A percentile compares a stretch with the other conserved stretches of the same genome.
phyloP scores from a whole-genome alignment of 2,888 invertebrate species.

The Drosophila silvestris region DNA sequence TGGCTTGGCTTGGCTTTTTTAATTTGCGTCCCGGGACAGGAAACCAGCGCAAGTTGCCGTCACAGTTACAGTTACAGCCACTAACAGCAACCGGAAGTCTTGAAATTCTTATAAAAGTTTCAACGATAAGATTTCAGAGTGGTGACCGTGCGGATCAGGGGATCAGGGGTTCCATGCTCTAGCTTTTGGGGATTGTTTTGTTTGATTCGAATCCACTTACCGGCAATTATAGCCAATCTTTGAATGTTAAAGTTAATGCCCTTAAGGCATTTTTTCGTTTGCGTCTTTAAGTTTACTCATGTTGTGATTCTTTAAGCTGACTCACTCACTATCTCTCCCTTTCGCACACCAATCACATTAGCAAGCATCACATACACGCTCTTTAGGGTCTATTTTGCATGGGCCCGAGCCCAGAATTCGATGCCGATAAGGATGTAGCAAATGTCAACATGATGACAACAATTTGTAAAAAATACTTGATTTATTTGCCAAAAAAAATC shows the following conservation, averaged over 20 bases:
- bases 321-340: background rate
- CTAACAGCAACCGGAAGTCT: slow-evolving; percentile 60
- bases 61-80: slow-evolving; percentile 35
- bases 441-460: slow-evolving; percentile 81
- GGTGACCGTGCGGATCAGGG: background rate
- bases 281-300: background rate
- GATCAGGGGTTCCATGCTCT: background rate
- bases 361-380: slow-evolving; percentile 18
- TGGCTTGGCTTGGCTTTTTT: slow-evolving; percentile 24
- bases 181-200: slow-evolving; percentile 9
- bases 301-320: slow-evolving; percentile 10
- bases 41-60: slow-evolving; percentile 41
- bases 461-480: slow-evolving; percentile 81
- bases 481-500: slow-evolving; percentile 65
- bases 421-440: slow-evolving; percentile 73
- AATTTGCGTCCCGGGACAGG: slow-evolving; percentile 55
- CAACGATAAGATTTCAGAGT: slow-evolving; percentile 19
- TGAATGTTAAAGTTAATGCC: background rate
- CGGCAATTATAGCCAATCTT: slow-evolving; percentile 36
- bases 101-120: slow-evolving; percentile 64
- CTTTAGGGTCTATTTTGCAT: slow-evolving; percentile 45
- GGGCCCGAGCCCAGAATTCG: slow-evolving; percentile 33
- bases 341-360: slow-evolving; percentile 51
- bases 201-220: slow-evolving; percentile 39
- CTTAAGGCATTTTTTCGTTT: slow-evolving; percentile 1